These are phyloP conservation scores for Spea hammondii DNA, from an alignment of 2,797 vertebrate species.

Conservation along the genomic window DNA sequence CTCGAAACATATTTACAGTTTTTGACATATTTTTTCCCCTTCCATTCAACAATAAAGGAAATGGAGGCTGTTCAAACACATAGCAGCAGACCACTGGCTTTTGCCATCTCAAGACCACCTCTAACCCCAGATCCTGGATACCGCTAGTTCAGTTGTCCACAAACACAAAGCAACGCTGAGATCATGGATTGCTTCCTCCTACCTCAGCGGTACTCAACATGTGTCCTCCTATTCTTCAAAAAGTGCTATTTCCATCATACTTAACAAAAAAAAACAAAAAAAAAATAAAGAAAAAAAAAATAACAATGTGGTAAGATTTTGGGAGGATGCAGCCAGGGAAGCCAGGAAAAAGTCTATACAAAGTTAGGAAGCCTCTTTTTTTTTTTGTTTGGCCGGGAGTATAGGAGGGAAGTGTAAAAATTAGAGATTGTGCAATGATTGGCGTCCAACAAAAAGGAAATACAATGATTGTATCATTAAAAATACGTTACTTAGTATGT, in stretches of 20 bases:
- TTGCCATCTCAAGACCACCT: conserved; percentile 57
- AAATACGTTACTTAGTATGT: not conserved
- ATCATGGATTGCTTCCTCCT: conserved; percentile 63
- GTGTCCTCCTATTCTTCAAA: conserved; percentile 74
- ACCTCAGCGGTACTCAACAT: conserved; percentile 56
- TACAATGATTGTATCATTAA: not conserved
- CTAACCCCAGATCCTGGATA: conserved; percentile 76
- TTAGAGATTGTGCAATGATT: conserved; percentile 3
- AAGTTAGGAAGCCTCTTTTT: conserved; percentile 72
- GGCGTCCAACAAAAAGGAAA: not conserved
- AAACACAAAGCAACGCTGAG: conserved; percentile 67
- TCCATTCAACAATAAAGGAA: conserved; percentile 72
- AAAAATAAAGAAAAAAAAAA: conserved; percentile 54
- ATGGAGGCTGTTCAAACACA: conserved; percentile 55
- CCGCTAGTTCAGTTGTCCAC: conserved; percentile 70
- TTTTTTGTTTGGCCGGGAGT: conserved; percentile 23
- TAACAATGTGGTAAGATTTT: conserved; percentile 73
- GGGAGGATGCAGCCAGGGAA: conserved; percentile 75
- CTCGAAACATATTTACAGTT: conserved; percentile 61
- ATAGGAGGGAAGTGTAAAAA: conserved; percentile 12
- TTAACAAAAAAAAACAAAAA: conserved; percentile 71
- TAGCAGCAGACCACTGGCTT: conserved; percentile 51
- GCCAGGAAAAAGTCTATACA: conserved; percentile 71
- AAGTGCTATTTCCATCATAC: conserved; percentile 75
- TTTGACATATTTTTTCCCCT: conserved; percentile 66